These are phyloP conservation scores for Calcarius lapponicus DNA, from an alignment of 2,797 vertebrate species.

Conservation along the genomic window DNA sequence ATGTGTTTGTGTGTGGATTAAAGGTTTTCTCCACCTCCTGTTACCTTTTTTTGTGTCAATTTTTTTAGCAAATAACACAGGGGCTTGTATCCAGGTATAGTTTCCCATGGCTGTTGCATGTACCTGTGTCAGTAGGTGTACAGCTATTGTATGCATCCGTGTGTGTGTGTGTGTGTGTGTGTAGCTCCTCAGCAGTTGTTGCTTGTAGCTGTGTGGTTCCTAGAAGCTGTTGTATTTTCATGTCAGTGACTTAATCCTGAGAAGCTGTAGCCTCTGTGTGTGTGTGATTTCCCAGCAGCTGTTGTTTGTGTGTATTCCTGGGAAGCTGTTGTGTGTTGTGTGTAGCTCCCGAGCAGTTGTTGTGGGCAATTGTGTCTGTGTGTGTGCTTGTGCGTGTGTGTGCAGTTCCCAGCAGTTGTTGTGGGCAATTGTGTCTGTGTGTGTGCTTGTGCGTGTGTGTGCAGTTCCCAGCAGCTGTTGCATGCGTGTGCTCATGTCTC, in stretches of 20 bases:
- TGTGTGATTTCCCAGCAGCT: neutral
- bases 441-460: neutral
- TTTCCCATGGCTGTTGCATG: neutral
- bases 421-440: neutral
- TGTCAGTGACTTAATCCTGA: neutral
- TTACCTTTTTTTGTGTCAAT: neutral
- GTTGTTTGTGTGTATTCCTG: neutral
- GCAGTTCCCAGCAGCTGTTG: constrained; percentile 50
- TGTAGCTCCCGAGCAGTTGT: neutral
- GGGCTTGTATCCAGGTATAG: neutral
- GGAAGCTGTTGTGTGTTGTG: constrained; percentile 1
- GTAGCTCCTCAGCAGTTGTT: neutral
- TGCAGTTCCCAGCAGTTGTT: constrained; percentile 26
- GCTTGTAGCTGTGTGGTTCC: neutral
- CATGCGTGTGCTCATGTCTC: constrained; percentile 41
- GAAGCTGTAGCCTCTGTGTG: neutral
- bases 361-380: neutral
- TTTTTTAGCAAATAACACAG: neutral
- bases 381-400: neutral
- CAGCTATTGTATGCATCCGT: neutral
- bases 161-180: neutral
- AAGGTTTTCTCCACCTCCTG: neutral
- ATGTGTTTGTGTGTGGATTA: neutral
- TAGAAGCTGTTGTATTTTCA: neutral
- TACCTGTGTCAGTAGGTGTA: neutral